These are phyloP conservation scores for Lytechinus pictus DNA, from an alignment of 35 echinoderm and acorn worm species.

Conservation along the genomic window DNA sequence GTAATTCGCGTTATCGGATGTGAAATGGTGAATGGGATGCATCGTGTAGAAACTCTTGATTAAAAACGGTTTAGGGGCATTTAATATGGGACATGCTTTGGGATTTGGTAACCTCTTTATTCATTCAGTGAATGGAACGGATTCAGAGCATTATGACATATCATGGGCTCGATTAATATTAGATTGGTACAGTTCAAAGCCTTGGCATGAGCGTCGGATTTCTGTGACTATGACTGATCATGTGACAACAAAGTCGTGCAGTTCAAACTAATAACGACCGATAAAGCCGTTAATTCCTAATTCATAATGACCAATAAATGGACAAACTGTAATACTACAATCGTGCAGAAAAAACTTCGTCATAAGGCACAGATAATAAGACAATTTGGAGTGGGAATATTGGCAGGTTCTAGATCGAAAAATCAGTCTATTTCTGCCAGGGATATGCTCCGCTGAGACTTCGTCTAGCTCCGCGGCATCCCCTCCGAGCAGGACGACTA, in stretches of 20 bases:
- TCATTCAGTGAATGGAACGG: neutral
- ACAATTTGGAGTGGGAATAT: too few species aligned
- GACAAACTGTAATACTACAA: neutral
- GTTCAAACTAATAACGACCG: neutral
- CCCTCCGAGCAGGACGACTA: too few species aligned
- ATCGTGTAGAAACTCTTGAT: neutral
- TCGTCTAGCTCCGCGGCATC: too few species aligned
- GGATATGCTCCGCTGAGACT: too few species aligned
- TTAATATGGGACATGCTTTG: neutral
- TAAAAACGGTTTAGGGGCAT: conserved; percentile 1
- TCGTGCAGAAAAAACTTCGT: neutral
- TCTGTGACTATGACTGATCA: neutral
- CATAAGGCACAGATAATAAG: too few species aligned
- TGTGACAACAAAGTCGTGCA: neutral
- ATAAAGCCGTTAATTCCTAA: neutral
- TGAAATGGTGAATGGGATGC: neutral
- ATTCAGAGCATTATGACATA: neutral
- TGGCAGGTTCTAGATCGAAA: too few species aligned
- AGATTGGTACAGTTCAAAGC: neutral
- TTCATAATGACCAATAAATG: neutral
- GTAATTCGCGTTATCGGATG: neutral
- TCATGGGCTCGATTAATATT: neutral
- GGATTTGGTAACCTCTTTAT: neutral
- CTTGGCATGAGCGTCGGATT: neutral
- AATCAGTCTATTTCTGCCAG: too few species aligned